Evolutionary conservation across 2,888 invertebrate species (phyloP).

Genomic region (Lasiommata megera): DNA sequence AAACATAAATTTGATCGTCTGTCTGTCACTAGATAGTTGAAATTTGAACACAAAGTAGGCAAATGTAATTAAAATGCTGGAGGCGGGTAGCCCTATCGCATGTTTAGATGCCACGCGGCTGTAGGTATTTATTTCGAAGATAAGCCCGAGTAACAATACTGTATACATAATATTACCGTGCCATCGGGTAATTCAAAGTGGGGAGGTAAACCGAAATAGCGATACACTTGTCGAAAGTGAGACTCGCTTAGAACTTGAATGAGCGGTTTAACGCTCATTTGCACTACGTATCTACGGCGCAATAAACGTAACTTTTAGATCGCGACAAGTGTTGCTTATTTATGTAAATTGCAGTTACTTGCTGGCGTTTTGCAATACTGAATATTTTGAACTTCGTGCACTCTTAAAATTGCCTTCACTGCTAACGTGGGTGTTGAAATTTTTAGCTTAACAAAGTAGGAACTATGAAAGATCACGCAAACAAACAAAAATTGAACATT

Average conservation of each 20-base stretch:
- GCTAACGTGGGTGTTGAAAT: not conserved
- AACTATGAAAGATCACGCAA: too few relatives aligned
- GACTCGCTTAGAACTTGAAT: conserved; percentile 22
- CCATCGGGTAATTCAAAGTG: conserved; percentile 21
- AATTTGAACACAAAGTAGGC: too few relatives aligned
- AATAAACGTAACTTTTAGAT: not conserved
- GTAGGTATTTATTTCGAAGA: too few relatives aligned
- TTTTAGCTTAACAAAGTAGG: not conserved
- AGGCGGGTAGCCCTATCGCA: too few relatives aligned
- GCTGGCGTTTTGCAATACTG: not conserved
- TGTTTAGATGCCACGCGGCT: too few relatives aligned
- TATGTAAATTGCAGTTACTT: conserved; percentile 2
- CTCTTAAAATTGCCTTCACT: not conserved
- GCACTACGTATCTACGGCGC: conserved; percentile 1
- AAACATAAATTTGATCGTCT: too few relatives aligned
- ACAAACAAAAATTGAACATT: not conserved
- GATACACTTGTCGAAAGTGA: conserved; percentile 24
- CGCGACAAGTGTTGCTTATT: not conserved
- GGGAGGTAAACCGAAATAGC: conserved; percentile 29
- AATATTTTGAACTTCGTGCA: not conserved
- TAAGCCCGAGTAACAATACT: too few relatives aligned
- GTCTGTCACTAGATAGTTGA: too few relatives aligned
- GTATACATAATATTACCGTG: too few relatives aligned
- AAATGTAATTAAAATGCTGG: too few relatives aligned
- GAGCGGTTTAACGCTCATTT: conserved; percentile 20